Evolutionary conservation across 2,888 invertebrate species (phyloP), one percentile per base, ranked within the genome.

Genomic region (Siphlonurus alternatus): DNA sequence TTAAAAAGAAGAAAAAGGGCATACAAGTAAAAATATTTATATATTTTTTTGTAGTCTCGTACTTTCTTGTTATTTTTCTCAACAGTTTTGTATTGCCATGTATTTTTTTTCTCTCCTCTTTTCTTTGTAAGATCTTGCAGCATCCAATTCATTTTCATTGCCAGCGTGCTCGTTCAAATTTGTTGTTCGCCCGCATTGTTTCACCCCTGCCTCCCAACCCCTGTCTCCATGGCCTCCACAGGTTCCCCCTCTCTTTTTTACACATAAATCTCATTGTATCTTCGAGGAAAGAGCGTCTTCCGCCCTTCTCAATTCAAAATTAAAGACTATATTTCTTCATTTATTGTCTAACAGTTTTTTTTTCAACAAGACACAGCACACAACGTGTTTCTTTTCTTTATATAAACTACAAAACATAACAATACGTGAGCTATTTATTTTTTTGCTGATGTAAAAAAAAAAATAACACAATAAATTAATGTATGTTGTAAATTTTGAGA

Each of bases 241-340:
- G 38, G 38, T 38, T 15, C 38, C 38, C 38, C 7, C 38, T 15
- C 15, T 5, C 38, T 15, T 38, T 38, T 38, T 5, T 10, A 38
- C 38, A 38, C 38, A 38, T 38, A 38, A 38, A 38, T 38, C 38
- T 38, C 38, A 10, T 38, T 38, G 7, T 38, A 38, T 38, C 38
- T 38, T 5, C 38, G 15, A 38, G 38, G 7, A 38, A 38, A 38
- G 5, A 38, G 38, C 38, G 38, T 38, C 38, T 38, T 38, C 38
- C 15, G 5, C 38, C 38, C 56, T 56, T n/a, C 56, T 56, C 5
- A 22, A 56, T 56, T 56, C 56, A 56, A 56, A 56, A 56, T 56
- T 56, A 56, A 56, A 56, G 56, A 22, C 56, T 7, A 56, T 56
- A 56, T 56, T 20, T 56, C 56, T 56, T 56, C n/a, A 56, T 56